A percentile compares a stretch with the other conserved stretches of the same genome.
Conservation (phyloP, 2,797 vertebrate species). For the Buphagus erythrorhynchus region DNA sequence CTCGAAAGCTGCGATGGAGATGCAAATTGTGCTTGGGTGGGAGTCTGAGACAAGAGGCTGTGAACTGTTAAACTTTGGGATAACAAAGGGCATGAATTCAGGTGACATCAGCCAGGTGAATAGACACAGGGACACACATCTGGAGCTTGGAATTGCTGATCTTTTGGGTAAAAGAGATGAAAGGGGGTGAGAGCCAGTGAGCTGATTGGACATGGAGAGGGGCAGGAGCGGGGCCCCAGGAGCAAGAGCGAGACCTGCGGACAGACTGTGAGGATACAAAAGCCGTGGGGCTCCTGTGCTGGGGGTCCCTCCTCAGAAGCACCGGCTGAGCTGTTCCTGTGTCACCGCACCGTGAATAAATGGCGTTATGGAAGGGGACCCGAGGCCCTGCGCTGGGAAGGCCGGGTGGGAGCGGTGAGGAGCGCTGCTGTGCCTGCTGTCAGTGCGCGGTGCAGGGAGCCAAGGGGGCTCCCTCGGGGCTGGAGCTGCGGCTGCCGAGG, state of each 20-base stretch:
- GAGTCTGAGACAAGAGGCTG: neutral
- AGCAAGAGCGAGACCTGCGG: fast-evolving
- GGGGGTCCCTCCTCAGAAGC: neutral
- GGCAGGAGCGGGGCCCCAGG: fast-evolving
- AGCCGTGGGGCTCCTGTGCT: neutral
- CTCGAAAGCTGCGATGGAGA: neutral
- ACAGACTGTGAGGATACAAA: neutral
- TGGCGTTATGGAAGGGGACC: neutral
- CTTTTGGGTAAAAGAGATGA: neutral
- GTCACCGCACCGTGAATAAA: fast-evolving
- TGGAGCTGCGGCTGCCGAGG: neutral
- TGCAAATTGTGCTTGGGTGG: neutral
- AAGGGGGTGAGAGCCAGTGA: fast-evolving
- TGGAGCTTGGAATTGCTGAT: neutral
- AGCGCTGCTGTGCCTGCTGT: neutral
- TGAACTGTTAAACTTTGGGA: neutral
- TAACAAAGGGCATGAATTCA: neutral
- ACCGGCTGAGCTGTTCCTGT: neutral
- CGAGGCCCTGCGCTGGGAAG: no score
- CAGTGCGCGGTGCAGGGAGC: neutral
- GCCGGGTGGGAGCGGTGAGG: fast-evolving
- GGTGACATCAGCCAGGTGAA: neutral
- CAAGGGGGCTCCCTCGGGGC: fast-evolving
- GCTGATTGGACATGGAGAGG: neutral
- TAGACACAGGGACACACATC: neutral